A percentile compares a stretch with the other conserved stretches of the same genome.
Conservation (phyloP, 2,797 vertebrate genomes). For the Bradypodion pumilum region DNA sequence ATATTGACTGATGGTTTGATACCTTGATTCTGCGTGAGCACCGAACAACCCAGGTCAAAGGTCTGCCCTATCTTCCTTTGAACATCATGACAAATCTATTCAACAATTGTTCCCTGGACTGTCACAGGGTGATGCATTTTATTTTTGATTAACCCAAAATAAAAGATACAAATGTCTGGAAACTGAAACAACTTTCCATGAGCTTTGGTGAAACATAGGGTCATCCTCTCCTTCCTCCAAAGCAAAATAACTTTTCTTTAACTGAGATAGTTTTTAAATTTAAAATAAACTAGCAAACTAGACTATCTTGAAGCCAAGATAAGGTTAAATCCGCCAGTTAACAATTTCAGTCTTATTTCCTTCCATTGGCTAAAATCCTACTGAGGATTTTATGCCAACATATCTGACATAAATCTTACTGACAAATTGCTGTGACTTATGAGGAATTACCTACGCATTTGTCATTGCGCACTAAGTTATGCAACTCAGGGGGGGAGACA, state of each 20-base stretch:
- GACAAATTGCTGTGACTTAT: no score
- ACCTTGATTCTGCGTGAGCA: constrained; percentile 17
- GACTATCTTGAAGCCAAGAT: background rate
- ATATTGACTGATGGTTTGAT: background rate
- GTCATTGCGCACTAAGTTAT: no score
- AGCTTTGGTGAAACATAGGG: background rate
- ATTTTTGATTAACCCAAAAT: background rate
- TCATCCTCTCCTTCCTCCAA: background rate
- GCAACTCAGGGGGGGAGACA: no score
- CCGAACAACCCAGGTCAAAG: constrained; percentile 17
- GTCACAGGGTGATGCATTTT: background rate
- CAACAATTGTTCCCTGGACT: constrained; percentile 32
- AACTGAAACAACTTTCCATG: constrained; percentile 6
- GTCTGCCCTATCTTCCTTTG: constrained; percentile 31
- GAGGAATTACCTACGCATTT: no score
- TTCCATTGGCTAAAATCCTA: no score
- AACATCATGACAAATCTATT: constrained; percentile 36
- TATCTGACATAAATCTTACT: no score
- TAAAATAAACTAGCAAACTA: background rate
- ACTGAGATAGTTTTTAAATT: background rate
- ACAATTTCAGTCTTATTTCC: background rate
- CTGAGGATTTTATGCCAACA: no score
- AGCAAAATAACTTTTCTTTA: background rate
- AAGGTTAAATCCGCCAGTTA: constrained; percentile 29
- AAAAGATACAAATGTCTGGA: constrained; percentile 1